Base-by-base conservation (phyloP, 1,140 invertebrate species). In the Listronotus oregonensis region DNA sequence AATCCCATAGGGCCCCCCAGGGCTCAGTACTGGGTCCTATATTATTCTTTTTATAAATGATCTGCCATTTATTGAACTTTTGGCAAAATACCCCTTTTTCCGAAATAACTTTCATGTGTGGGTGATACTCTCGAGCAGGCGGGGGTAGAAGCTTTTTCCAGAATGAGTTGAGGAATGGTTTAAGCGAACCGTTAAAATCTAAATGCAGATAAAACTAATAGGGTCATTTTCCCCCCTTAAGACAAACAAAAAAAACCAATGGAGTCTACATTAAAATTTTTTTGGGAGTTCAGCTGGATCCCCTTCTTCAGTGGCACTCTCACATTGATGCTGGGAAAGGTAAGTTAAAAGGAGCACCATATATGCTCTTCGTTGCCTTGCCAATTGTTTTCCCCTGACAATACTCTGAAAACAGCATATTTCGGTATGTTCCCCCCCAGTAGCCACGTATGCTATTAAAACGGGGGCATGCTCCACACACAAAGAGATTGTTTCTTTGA, bases 11-110 rank as follows among this genome's bases (percentile, higher is more conserved):
- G 21, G 21, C 5, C 2, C 21, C 21, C 21, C 21, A 27, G 21
- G 21, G 21, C 21, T 27, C 21, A 27, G 21, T 27, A 27, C 21
- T 52, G 31, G 50, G 27, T 7, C 50, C 50, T 14, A 52, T 52
- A 32, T 15, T 52, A 12, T 31, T 52, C 27, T 52, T 12, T 52
- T 6, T 21, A 52, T 52, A 9, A 52, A 52, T 52, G 50, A 34
- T 15, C 27, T 52, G 18, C 50, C 50, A 52, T 12, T 31, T 34
- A 52, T n/a, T 11, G 31, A 31, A 12, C 18, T 17, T 21, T 27
- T 10, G 9, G 50, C 7, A 8, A 52, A 52, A 34, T 31, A 14
- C 27, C 8, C 6, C 7, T 21, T 52, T 52, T 52, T 52, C 27
- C 4, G 15, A 21, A 3, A 31, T 52, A 2, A 52, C 50, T 52